These are phyloP conservation scores for Agrenia bidenticulata DNA, from an alignment of 2,888 invertebrate genomes.

Conservation along the genomic window DNA sequence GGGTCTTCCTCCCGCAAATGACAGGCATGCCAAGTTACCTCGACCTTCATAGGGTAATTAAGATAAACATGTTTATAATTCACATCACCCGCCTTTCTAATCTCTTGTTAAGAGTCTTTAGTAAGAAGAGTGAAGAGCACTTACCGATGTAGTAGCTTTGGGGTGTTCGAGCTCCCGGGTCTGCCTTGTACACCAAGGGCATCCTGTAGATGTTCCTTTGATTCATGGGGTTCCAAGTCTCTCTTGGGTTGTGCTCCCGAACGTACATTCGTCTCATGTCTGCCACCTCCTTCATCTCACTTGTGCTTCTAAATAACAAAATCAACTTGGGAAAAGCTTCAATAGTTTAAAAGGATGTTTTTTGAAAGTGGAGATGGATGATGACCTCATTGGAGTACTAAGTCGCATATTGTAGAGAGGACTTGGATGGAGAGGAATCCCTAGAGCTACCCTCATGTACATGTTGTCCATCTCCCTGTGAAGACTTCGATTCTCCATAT, in stretches of 20 bases:
- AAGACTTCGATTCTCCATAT: slow-evolving; percentile 30
- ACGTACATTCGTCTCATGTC: slow-evolving; percentile 49
- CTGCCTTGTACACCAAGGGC: slow-evolving; percentile 36
- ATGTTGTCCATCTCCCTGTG: slow-evolving; percentile 33
- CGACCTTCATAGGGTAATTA: slow-evolving; percentile 62
- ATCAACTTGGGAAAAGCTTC: no score
- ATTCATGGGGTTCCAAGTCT: slow-evolving; percentile 29
- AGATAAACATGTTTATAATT: neutral
- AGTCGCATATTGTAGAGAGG: slow-evolving; percentile 40
- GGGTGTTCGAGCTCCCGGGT: slow-evolving; percentile 20
- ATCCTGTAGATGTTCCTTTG: slow-evolving; percentile 45
- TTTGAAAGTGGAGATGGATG: no score
- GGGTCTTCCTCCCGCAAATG: slow-evolving; percentile 77
- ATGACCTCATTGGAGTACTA: slow-evolving; percentile 42
- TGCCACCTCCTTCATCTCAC: slow-evolving; percentile 46
- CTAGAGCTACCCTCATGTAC: slow-evolving; percentile 12
- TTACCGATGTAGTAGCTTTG: slow-evolving; percentile 35
- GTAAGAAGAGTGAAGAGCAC: slow-evolving; percentile 4
- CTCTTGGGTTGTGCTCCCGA: slow-evolving; percentile 42
- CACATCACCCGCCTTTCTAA: no score
- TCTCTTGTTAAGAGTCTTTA: no score
- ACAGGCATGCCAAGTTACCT: slow-evolving; percentile 79
- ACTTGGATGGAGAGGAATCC: slow-evolving; percentile 21
- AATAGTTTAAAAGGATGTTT: no score
- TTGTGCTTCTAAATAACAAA: slow-evolving; percentile 37